Percentiles rank a stretch among this genome's conserved stretches.
phyloP scores from a whole-genome alignment of 2,888 invertebrate species.

The Pilophorus perplexus region DNA sequence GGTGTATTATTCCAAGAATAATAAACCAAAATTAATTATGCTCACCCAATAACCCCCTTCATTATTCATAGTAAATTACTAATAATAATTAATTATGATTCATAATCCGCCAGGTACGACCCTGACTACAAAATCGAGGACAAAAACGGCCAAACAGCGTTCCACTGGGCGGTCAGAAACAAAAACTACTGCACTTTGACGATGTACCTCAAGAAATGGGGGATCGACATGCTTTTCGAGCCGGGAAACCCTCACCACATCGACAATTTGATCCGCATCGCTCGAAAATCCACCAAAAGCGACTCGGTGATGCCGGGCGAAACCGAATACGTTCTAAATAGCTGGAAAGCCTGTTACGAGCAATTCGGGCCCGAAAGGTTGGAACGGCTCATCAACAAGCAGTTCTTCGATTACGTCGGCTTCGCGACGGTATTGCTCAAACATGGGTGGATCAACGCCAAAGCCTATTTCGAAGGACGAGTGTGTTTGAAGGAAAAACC shows the following conservation, averaged over 20 bases:
- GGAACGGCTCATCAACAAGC: neutral
- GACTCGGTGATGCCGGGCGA: neutral
- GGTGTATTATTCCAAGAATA: too few relatives aligned
- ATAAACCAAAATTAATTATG: too few relatives aligned
- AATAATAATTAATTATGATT: too few relatives aligned
- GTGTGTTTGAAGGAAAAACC: neutral
- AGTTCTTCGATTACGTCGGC: conserved; percentile 17
- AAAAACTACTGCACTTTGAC: conserved; percentile 8
- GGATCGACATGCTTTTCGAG: conserved; percentile 8
- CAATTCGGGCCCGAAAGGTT: neutral
- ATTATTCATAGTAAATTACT: too few relatives aligned
- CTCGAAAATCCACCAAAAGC: neutral
- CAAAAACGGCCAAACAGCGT: neutral
- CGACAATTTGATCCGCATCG: neutral
- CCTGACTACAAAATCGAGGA: conserved; percentile 3
- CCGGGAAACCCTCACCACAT: neutral
- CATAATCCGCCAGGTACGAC: too few relatives aligned
- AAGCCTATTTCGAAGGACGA: neutral
- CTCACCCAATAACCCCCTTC: too few relatives aligned
- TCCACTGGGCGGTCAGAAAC: neutral
- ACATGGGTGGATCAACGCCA: neutral
- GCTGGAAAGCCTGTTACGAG: neutral
- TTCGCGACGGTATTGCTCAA: conserved; percentile 4
- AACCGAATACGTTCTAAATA: neutral
- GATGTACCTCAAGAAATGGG: conserved; percentile 15